Evolutionary conservation across 2,113 vertebrate species (phyloP), one percentile per base, ranked within the genome.

Genomic region (Aythya baeri): DNA sequence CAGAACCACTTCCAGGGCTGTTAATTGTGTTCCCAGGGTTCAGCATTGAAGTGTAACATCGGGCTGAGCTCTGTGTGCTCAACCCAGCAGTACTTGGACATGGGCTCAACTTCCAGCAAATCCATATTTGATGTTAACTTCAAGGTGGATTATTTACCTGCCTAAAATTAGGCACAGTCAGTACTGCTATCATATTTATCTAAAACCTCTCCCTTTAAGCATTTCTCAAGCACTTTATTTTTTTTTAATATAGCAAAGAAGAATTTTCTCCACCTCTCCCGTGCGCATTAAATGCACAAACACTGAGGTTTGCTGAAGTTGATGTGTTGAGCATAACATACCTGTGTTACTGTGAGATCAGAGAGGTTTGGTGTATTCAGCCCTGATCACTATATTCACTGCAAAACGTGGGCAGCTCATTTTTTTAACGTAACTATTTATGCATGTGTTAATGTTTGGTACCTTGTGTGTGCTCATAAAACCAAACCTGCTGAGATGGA

Each of bases 161-260:
- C 68, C 92, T 86, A 41, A n/a, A 32, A 43, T 36, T 4, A 84
- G 88, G 88, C 80, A 81, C 29, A 31, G 31, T 27, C 50, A 11
- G 76, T 31, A 77, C 34, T 86, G 80, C 23, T 38, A 10, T 72
- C 70, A 2, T 31, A 25, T 68, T 86, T 63, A 90, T 77, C 59
- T 58, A 26, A 86, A 93, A 49, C 41, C 52, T 90, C 68, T 36
- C 46, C 46, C 34, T 52, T 65, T 31, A 25, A 38, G n/a, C 17
- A 3, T 81, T 67, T 88, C n/a, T 83, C 29, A 84, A 94, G 96
- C 95, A 97, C 95, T 94, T 97, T 96, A 88, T 86, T 95, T 67
- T 38, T 38, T 68, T 58, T 68, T 32, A 82, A 50, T 4, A 13
- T 22, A 5, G 43, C 0, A 9, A 88, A 52, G 81, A 34, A 31